Evolutionary conservation across 2,797 vertebrate species (phyloP), one percentile per base, ranked within the genome.

Genomic region (Sebastes nivosus): DNA sequence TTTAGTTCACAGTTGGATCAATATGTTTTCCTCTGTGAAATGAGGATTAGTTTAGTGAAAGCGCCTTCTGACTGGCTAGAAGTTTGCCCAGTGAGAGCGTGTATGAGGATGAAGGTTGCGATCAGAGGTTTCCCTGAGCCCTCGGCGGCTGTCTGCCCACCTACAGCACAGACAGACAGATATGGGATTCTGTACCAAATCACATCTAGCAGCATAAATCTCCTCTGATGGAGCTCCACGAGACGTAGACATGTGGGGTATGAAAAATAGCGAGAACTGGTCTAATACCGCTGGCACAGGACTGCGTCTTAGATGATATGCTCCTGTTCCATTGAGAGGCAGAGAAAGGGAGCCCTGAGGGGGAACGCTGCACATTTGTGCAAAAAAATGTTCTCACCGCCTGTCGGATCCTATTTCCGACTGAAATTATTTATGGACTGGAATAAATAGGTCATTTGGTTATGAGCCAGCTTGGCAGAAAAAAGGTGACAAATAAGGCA

Each of bases 401-500:
- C 74, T 76, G 70, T 77, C 25, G 63, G 77, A 87, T 84, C 77
- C 85, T 67, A 81, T 90, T 88, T 83, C 59, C 3, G 8, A 80
- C 64, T 81, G 66, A 80, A 88, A 89, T 88, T 86, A 89, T 91
- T 91, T 88, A 85, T 91, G 84, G 76, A 69, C 67, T 60, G 77
- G 78, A 84, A 88, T 87, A 93, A 89, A 92, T 91, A 76, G 87
- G 88, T 87, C 78, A 88, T 83, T 86, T 88, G 84, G 83, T 86
- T 86, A 83, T 84, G 70, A 89, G 78, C 78, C 72, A 68, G 52
- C 59, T 74, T 87, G 74, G 71, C 79, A 89, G 79, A 80, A 75
- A 89, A 46, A 83, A 79, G 65, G 66, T 85, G 80, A 86, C 72
- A 79, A 89, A 89, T 77, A 64, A 4, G 13, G 72, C 68, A 83